phyloP scores from a whole-genome alignment of 1,140 invertebrate species.

The Calephelis nemesis region DNA sequence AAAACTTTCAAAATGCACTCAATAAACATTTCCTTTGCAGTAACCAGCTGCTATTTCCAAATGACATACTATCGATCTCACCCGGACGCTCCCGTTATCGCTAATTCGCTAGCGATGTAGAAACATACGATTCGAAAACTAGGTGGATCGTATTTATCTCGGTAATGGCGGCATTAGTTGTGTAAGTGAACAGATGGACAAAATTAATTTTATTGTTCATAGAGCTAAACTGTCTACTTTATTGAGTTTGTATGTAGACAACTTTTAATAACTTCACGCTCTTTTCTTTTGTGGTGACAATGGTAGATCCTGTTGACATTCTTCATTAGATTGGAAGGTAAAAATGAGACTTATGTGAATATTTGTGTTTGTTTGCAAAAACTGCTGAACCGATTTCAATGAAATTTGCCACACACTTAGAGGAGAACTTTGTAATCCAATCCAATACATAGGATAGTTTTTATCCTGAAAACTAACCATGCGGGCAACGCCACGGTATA shows the following conservation, averaged over 20 bases:
- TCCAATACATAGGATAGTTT: too few relatives aligned
- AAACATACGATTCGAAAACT: constrained; percentile 44
- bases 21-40: constrained; percentile 20
- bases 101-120: constrained; percentile 58
- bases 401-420: too few relatives aligned
- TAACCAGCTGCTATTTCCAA: constrained; percentile 22
- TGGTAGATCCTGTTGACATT: too few relatives aligned
- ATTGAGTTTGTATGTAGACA: background rate
- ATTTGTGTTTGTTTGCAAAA: too few relatives aligned
- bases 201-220: constrained; percentile 35
- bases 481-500: too few relatives aligned
- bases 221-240: background rate
- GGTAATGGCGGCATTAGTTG: constrained; percentile 57
- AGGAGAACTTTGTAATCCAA: too few relatives aligned
- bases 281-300: too few relatives aligned
- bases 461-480: too few relatives aligned
- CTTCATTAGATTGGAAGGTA: too few relatives aligned
- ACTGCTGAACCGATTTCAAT: too few relatives aligned
- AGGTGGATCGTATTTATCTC: constrained; percentile 48
- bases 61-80: constrained; percentile 35
- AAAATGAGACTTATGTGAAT: too few relatives aligned
- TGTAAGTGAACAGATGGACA: constrained; percentile 38
- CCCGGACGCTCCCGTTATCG: constrained; percentile 46
- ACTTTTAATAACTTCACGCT: too few relatives aligned
- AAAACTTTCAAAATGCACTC: constrained; percentile 16